phyloP scores from a whole-genome alignment of 2,888 invertebrate species.

The Heterodera filipjevi region DNA sequence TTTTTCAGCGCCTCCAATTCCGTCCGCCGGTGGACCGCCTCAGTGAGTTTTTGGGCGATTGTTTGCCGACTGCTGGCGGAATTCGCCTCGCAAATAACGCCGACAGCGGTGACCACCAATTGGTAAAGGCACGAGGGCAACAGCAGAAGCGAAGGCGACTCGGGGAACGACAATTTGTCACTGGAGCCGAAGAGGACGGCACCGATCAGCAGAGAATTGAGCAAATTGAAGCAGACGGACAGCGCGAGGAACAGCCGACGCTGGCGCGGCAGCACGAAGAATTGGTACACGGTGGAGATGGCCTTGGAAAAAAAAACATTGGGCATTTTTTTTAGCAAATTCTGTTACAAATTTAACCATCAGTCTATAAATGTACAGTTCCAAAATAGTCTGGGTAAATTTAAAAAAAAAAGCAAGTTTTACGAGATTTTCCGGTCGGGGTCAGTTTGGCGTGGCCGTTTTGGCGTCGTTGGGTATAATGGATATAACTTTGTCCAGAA shows the following conservation, averaged over 20 bases:
- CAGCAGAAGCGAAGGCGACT: conserved; percentile 26
- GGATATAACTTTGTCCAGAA: too few species aligned
- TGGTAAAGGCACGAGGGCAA: conserved; percentile 59
- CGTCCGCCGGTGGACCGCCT: conserved; percentile 62
- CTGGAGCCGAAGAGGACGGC: conserved; percentile 38
- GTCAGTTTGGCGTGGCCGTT: too few species aligned
- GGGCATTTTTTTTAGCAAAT: too few species aligned
- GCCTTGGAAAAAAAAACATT: too few species aligned
- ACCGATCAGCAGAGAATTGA: conserved; percentile 53
- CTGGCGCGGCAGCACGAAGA: conserved; percentile 61
- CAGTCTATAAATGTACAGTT: too few species aligned
- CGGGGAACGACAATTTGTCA: conserved; percentile 18
- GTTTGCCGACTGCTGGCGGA: conserved; percentile 59
- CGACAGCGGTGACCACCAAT: conserved; percentile 54
- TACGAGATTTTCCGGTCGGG: too few species aligned
- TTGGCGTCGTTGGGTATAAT: too few species aligned
- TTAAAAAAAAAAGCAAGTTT: too few species aligned
- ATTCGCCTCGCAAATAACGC: conserved; percentile 60
- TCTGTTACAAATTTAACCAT: too few species aligned
- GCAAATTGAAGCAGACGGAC: conserved; percentile 53
- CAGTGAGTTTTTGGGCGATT: conserved; percentile 58
- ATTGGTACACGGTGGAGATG: conserved; percentile 54
- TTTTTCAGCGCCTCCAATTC: conserved; percentile 63
- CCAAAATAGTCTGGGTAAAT: too few species aligned
- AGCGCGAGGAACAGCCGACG: conserved; percentile 59